Evolutionary conservation across 2,888 invertebrate genomes (phyloP), one percentile per base, ranked within the genome.

Genomic region (Caenorhabditis sp.): DNA sequence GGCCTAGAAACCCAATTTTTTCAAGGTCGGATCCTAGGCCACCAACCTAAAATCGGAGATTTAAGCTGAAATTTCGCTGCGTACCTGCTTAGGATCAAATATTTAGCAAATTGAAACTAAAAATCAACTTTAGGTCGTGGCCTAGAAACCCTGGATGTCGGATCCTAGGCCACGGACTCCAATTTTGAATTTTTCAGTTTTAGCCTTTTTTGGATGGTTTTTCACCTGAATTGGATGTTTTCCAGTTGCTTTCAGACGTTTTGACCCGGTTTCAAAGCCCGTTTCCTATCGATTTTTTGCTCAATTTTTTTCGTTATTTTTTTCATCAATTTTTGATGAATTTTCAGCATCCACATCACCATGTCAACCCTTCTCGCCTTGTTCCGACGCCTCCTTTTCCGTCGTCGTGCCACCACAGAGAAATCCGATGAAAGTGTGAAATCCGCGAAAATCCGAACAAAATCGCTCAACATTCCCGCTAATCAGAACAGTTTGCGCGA

Each of bases 311-410:
- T 47, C 9, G 44, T 47, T 47, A 15, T 47, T 4, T 47, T 47
- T 47, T 47, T 47, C 18, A 47, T 50, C 50, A 50, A 13, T 50
- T 50, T 50, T 50, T 50, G 6, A 50, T 60, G 47, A 58, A 58
- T 58, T 58, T 35, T n/a, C 47, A 28, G 32, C 44, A 56, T 58
- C n/a, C n/a, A n/a, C n/a, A n/a, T n/a, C n/a, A n/a, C n/a, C n/a
- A 80, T 80, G 80, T 80, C 80, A 3, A 65, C 58, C 2, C 32
- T 80, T 1, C 26, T 80, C 50, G 60, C 80, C 22, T 50, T 62
- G 2, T 74, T 80, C 58, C 50, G 72, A 40, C 80, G 80, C 18
- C 53, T 80, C 8, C 69, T 80, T 2, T 80, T 80, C 69, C 61
- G 79, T 22, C 20, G 71, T 37, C 65, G 79, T 11, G 44, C 40